A percentile compares a stretch with the other conserved stretches of the same genome.
Evolutionary conservation across 2,113 vertebrate genomes (phyloP).

Genomic region (Emydocephalus ijimae): DNA sequence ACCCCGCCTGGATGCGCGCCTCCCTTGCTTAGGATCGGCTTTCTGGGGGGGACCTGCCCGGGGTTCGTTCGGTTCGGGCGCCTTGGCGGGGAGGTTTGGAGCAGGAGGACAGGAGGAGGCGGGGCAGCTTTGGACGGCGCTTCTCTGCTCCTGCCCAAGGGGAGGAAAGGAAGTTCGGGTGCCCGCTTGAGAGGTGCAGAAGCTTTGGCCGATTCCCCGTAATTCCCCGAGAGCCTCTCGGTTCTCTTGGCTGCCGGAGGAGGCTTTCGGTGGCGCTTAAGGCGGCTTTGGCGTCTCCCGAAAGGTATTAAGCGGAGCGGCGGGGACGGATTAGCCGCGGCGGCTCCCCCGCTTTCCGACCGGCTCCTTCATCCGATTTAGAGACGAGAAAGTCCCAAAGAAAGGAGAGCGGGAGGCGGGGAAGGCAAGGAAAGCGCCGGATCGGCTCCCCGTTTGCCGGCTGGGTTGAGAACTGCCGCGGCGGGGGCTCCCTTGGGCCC

Average conservation of each 20-base stretch:
- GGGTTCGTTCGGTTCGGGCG: neutral
- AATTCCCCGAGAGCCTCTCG: constrained; percentile 71
- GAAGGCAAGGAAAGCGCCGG: neutral
- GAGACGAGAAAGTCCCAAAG: neutral
- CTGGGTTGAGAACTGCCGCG: neutral
- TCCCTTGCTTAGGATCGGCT: too few species aligned
- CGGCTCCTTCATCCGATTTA: constrained; percentile 19
- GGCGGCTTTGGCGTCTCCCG: constrained; percentile 68
- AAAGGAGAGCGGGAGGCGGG: neutral
- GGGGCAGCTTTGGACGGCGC: neutral
- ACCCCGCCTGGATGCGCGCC: neutral
- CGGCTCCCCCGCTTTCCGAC: constrained; percentile 40
- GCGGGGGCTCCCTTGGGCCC: too few species aligned
- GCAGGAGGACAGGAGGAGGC: neutral
- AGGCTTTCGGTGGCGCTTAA: constrained; percentile 68
- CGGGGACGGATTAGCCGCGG: neutral
- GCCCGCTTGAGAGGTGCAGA: constrained; percentile 41
- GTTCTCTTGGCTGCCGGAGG: constrained; percentile 24
- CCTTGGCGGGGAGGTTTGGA: neutral
- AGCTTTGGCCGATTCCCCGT: constrained; percentile 64
- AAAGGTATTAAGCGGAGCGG: constrained; percentile 56
- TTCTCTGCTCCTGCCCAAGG: neutral
- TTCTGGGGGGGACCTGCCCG: neutral
- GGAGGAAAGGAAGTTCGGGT: neutral
- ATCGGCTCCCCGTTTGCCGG: neutral